These are phyloP conservation scores for Lathronympha strigana DNA, from an alignment of 2,888 invertebrate genomes.

Conservation along the genomic window DNA sequence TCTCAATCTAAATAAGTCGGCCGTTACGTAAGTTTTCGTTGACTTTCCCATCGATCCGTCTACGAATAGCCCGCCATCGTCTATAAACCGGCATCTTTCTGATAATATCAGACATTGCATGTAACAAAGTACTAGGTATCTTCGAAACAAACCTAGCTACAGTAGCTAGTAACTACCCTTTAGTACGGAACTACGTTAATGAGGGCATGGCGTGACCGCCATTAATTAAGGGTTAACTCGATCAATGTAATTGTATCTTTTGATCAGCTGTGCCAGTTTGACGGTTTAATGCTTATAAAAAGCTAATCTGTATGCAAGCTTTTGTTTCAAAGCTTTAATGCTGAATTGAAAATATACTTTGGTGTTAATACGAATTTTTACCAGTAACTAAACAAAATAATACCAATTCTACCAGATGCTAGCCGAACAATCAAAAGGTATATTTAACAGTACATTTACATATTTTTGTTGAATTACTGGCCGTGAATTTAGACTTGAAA, in stretches of 20 bases:
- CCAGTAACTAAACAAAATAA: no score
- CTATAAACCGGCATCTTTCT: conserved; percentile 32
- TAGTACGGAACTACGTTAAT: conserved; percentile 17
- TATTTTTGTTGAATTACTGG: no score
- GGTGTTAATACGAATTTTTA: not conserved
- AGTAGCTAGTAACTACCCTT: conserved; percentile 3
- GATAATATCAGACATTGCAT: conserved; percentile 37
- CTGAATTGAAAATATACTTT: not conserved
- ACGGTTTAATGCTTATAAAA: conserved; percentile 32
- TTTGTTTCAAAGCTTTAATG: not conserved
- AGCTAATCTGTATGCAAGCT: not conserved
- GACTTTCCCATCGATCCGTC: conserved; percentile 36
- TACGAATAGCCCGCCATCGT: conserved; percentile 28
- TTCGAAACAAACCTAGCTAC: conserved; percentile 11
- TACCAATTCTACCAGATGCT: no score
- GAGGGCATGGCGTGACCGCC: conserved; percentile 30
- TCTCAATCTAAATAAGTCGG: conserved; percentile 26
- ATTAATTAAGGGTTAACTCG: conserved; percentile 20
- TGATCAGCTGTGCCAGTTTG: conserved; percentile 34
- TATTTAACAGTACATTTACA: no score
- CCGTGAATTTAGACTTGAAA: no score
- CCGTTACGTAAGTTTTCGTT: conserved; percentile 31
- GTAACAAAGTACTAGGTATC: conserved; percentile 22
- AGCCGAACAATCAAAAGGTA: no score
- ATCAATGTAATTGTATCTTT: conserved; percentile 33